These are phyloP conservation scores for Sinocyclocheilus anshuiensis DNA, from an alignment of 2,113 vertebrate genomes.

Conservation along the genomic window DNA sequence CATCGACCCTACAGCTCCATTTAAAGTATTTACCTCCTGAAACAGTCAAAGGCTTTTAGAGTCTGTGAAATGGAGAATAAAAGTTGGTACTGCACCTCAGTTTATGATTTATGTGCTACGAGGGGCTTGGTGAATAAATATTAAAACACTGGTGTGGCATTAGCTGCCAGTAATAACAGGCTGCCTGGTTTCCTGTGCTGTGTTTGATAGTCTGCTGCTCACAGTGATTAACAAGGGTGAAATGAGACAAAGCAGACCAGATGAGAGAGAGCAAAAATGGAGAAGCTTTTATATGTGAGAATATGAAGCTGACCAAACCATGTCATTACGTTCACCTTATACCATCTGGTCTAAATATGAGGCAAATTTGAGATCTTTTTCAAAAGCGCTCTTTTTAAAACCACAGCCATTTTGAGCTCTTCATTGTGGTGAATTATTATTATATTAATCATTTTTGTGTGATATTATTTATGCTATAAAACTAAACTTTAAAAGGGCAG, in stretches of 20 bases:
- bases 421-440: neutral
- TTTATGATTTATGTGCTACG: slow-evolving; percentile 69
- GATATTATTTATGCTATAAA: neutral
- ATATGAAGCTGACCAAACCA: slow-evolving; percentile 44
- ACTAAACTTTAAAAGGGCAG: neutral
- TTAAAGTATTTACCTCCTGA: slow-evolving; percentile 61
- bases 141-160: slow-evolving; percentile 67
- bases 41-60: slow-evolving; percentile 65
- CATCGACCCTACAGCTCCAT: slow-evolving; percentile 52
- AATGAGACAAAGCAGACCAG: slow-evolving; percentile 24
- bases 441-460: neutral
- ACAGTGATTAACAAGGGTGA: slow-evolving; percentile 49
- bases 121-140: slow-evolving; percentile 70
- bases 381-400: slow-evolving; percentile 16
- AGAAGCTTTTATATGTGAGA: slow-evolving; percentile 12
- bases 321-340: slow-evolving; percentile 39
- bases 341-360: slow-evolving; percentile 37
- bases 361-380: slow-evolving; percentile 10
- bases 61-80: slow-evolving; percentile 60
- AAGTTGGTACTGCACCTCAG: slow-evolving; percentile 60
- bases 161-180: slow-evolving; percentile 73
- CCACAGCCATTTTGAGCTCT: slow-evolving; percentile 6
- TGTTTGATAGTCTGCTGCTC: slow-evolving; percentile 65
- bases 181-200: slow-evolving; percentile 69
- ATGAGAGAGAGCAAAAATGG: slow-evolving; percentile 22